Conservation (phyloP, 2,113 vertebrate genomes). For the Suricata suricatta region DNA sequence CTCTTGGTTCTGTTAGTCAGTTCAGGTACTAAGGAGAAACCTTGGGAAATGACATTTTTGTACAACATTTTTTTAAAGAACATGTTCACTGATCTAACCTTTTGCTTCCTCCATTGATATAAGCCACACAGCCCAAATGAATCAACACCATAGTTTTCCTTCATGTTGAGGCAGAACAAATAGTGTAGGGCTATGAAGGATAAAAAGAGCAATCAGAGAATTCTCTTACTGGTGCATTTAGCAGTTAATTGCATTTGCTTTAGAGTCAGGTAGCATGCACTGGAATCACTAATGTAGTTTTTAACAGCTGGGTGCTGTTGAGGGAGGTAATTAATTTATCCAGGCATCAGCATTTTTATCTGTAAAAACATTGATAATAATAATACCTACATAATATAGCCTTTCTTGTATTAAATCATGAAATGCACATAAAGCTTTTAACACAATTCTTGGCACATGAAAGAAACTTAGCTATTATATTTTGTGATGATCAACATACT, state of each 20-base stretch:
- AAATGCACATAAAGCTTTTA: background rate
- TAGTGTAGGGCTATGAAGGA: background rate
- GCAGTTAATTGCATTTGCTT: background rate
- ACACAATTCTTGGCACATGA: conserved; percentile 5
- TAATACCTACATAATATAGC: background rate
- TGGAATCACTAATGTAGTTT: background rate
- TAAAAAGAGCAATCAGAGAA: background rate
- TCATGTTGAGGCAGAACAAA: background rate
- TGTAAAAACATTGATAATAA: conserved; percentile 5
- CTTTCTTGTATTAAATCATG: conserved; percentile 18
- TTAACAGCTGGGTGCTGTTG: background rate
- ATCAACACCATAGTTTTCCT: background rate
- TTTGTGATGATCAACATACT: conserved; percentile 22
- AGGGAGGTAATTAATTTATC: background rate
- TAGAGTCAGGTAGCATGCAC: background rate
- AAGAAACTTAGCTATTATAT: background rate
- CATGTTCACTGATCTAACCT: conserved; percentile 2
- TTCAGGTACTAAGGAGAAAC: background rate
- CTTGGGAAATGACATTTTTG: background rate
- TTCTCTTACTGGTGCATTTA: background rate
- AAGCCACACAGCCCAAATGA: background rate
- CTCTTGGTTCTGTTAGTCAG: background rate
- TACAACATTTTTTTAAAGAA: conserved; percentile 7
- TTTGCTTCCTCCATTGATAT: background rate
- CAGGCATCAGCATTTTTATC: background rate